A percentile compares a stretch with the other conserved stretches of the same genome.
These are phyloP conservation scores for Chymomyza fuscimana DNA, from an alignment of 2,888 invertebrate genomes.

Conservation along the genomic window DNA sequence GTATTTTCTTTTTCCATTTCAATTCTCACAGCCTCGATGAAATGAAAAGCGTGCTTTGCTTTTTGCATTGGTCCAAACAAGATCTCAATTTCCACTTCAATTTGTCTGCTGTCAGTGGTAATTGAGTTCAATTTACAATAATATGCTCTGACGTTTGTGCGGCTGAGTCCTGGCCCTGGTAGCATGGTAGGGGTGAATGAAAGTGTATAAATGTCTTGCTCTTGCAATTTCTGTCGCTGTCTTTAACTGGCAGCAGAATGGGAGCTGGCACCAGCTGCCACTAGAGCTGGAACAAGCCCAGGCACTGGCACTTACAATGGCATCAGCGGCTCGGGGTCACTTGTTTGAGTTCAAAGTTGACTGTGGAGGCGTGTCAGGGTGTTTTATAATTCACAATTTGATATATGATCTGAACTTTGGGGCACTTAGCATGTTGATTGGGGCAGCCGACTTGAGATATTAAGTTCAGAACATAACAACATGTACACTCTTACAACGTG, in stretches of 20 bases:
- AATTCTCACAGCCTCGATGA: constrained; percentile 26
- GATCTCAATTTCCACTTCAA: constrained; percentile 79
- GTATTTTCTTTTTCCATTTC: constrained; percentile 24
- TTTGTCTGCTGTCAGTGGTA: constrained; percentile 78
- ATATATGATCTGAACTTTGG: neutral
- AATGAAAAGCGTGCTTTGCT: constrained; percentile 13
- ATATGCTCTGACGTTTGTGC: constrained; percentile 72
- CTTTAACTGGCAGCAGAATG: constrained; percentile 9
- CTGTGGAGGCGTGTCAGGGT: constrained; percentile 50
- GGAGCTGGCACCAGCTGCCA: neutral
- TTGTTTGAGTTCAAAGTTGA: constrained; percentile 53
- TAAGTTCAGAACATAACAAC: too few relatives aligned
- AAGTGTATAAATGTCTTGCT: constrained; percentile 66
- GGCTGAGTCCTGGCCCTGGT: constrained; percentile 58
- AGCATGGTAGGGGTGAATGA: constrained; percentile 23
- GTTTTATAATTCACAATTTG: constrained; percentile 3
- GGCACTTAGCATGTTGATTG: neutral
- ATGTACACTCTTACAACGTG: too few relatives aligned
- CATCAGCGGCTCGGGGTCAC: constrained; percentile 44
- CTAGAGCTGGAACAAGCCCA: neutral
- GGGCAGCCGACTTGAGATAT: neutral
- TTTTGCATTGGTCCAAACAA: constrained; percentile 52
- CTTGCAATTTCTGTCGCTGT: constrained; percentile 64
- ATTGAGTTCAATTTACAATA: constrained; percentile 78
- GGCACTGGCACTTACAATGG: neutral